Percentiles rank a stretch among this genome's conserved stretches.
Evolutionary conservation across 2,113 vertebrate species (phyloP).

Genomic region (Erythrocebus patas): DNA sequence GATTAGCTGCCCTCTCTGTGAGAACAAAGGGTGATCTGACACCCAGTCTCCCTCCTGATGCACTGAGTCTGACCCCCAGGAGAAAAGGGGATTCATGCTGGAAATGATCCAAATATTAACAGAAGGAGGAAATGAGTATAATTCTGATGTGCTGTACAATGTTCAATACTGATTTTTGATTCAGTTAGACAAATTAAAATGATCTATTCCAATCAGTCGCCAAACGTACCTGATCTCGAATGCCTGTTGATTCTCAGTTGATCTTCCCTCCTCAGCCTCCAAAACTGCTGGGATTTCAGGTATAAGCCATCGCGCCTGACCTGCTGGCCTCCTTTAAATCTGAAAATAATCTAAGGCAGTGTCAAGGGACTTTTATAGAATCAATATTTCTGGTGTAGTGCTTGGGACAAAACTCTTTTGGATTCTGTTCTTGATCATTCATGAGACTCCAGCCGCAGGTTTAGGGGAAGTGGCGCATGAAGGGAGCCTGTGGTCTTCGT

Average conservation of each 20-base stretch:
- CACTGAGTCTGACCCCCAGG: accelerated
- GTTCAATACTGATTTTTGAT: slow-evolving; percentile 74
- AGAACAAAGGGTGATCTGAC: neutral
- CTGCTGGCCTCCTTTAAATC: neutral
- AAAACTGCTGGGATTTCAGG: no score
- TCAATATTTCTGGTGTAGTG: neutral
- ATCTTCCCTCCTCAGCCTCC: no score
- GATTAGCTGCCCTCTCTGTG: neutral
- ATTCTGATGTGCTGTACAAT: neutral
- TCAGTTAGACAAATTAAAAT: slow-evolving; percentile 65
- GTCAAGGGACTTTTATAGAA: neutral
- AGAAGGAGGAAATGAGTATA: neutral
- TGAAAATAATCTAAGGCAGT: neutral
- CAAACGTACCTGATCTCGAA: slow-evolving; percentile 64
- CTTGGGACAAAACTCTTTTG: neutral
- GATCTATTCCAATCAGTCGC: slow-evolving; percentile 71
- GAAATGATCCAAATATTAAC: neutral
- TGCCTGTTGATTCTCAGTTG: no score
- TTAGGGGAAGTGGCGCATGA: neutral
- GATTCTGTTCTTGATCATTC: neutral
- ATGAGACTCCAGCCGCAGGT: neutral
- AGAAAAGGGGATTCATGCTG: neutral
- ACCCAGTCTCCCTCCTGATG: neutral
- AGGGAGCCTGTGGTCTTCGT: accelerated
- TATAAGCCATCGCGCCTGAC: no score